Evolutionary conservation across 2,888 invertebrate genomes (phyloP), one percentile per base, ranked within the genome.

Genomic region (Brachypterus glaber): DNA sequence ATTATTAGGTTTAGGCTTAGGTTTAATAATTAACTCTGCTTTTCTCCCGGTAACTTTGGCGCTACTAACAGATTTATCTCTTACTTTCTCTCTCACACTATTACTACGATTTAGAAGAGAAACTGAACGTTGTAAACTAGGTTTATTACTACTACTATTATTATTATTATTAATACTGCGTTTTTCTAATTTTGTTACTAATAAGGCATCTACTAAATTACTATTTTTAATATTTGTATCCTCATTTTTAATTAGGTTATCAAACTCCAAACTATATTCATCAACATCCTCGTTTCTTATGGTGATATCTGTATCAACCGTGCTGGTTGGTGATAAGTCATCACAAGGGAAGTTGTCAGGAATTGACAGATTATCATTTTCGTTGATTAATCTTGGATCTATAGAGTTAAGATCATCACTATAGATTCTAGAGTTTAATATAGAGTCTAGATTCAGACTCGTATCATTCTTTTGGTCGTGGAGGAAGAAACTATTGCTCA

Each of bases 331-430:
- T 7, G 60, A 60, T 21, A 46, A 51, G 32, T 54, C 49, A 35
- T 57, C 55, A 8, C 45, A 36, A 38, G 49, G 45, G 21, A 54
- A 49, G 47, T 58, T 48, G 26, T 62, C 62, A 9, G 64, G 64
- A 33, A 80, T 74, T 12, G 77, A 73, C 33, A 81, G 66, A 64
- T 80, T 79, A 60, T 81, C 80, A 58, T 76, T 77, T 63, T 77
- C 76, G 60, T 82, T 81, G 40, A 81, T 81, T 40, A 81, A 67
- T 50, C 70, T 66, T 17, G 74, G 74, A 57, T 76, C 75, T 43
- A 76, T 74, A 15, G 69, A 66, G 17, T 51, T 52, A 37, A 54
- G 46, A 31, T 64, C 63, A 26, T 64, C 62, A 33, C 55, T 55
- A 30, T 57, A 57, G 37, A 55, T 52, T 25, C 52, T 39, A 37